Percentiles rank a stretch among this genome's conserved stretches.
Conservation (phyloP, 2,797 vertebrate genomes). For the Heteromormyrus szaboi region DNA sequence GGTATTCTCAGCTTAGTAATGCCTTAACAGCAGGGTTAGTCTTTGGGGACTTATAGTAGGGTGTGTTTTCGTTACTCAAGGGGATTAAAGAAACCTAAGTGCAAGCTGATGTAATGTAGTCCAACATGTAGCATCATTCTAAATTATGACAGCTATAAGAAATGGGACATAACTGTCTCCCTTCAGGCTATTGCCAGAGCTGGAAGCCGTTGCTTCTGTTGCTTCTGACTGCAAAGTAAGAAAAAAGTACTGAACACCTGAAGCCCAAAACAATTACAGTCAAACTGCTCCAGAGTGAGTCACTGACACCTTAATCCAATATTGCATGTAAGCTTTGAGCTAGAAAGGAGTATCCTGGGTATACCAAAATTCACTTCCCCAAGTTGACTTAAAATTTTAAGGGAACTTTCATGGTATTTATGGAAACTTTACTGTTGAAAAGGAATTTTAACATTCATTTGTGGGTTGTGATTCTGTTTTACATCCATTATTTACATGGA, state of each 20-base stretch:
- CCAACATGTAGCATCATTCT: constrained; percentile 6
- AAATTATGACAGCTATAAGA: constrained; percentile 22
- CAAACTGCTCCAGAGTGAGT: background rate
- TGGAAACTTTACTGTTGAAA: background rate
- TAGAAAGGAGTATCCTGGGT: background rate
- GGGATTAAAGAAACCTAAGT: background rate
- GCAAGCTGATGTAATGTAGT: background rate
- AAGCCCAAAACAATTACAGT: background rate
- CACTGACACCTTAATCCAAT: constrained; percentile 1
- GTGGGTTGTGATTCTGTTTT: background rate
- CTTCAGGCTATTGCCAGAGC: background rate
- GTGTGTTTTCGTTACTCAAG: background rate
- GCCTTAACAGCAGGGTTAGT: background rate
- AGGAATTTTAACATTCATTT: background rate
- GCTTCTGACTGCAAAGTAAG: background rate
- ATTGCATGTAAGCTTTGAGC: background rate
- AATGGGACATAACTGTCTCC: background rate
- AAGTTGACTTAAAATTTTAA: background rate
- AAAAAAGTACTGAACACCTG: background rate
- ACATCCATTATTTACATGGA: background rate
- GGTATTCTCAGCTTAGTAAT: background rate
- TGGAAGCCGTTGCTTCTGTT: background rate
- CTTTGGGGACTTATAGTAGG: background rate
- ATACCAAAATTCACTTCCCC: background rate
- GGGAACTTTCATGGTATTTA: background rate